These are phyloP conservation scores for Tenrec ecaudatus DNA, from an alignment of 2,113 vertebrate genomes.

Conservation along the genomic window DNA sequence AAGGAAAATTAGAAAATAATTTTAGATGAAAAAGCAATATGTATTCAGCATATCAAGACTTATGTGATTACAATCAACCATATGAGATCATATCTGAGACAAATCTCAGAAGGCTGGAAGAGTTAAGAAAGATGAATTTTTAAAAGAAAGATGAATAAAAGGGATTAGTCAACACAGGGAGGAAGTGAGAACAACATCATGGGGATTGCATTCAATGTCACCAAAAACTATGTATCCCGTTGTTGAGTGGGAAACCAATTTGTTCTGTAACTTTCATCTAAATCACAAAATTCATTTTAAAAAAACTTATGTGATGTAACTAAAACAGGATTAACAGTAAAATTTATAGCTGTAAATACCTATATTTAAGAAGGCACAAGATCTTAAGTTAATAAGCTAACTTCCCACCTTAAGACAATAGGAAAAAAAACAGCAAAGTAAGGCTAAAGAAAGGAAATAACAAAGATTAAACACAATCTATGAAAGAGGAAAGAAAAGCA, in stretches of 20 bases:
- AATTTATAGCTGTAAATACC: background rate
- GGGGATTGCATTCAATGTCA: too few species aligned
- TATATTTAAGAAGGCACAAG: background rate
- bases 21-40: constrained; percentile 9
- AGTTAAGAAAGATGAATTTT: too few species aligned
- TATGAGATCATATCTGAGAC: too few species aligned
- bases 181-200: too few species aligned
- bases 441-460: background rate
- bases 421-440: background rate
- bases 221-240: too few species aligned
- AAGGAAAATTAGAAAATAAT: background rate
- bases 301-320: background rate
- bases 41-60: background rate
- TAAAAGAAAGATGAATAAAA: too few species aligned
- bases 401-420: background rate
- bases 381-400: background rate
- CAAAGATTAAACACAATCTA: background rate
- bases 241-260: too few species aligned
- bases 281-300: too few species aligned
- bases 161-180: too few species aligned
- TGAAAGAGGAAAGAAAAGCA: constrained; percentile 14
- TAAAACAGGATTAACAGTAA: background rate
- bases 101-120: too few species aligned
- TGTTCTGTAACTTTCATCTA: too few species aligned
- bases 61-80: background rate